Percentiles rank a stretch among this genome's conserved stretches.
Evolutionary conservation across 2,113 vertebrate species (phyloP).

Genomic region (Psophia crepitans): DNA sequence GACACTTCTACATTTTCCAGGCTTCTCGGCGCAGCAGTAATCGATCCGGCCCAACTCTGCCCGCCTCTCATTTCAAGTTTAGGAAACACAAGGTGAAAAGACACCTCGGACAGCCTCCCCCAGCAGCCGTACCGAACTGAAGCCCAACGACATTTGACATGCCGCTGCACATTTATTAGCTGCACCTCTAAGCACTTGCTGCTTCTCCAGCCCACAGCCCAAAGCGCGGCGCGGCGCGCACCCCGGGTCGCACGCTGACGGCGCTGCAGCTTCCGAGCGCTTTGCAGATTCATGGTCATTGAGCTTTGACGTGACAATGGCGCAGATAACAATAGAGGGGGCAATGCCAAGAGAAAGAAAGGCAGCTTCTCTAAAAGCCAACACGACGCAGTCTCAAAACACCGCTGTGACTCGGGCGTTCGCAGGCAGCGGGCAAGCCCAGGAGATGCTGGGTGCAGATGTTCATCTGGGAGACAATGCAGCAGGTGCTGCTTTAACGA

Average conservation of each 20-base stretch:
- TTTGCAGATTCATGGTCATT: neutral
- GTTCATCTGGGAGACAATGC: neutral
- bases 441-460: neutral
- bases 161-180: neutral
- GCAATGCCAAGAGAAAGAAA: neutral
- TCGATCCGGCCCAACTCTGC: neutral
- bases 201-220: neutral
- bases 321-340: neutral
- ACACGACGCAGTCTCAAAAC: neutral
- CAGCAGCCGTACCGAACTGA: fast-evolving
- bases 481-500: neutral
- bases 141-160: fast-evolving
- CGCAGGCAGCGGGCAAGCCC: neutral
- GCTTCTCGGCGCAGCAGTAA: neutral
- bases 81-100: neutral
- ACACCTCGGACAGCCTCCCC: neutral
- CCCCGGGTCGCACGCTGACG: neutral
- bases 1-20: neutral
- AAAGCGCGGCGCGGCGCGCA: fast-evolving
- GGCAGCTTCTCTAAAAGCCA: neutral
- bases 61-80: neutral
- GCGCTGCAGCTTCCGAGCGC: neutral
- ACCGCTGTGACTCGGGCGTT: neutral
- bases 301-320: neutral
- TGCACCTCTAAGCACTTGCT: neutral